Base-by-base conservation (phyloP, 2,113 vertebrate species). In the Scortum barcoo region DNA sequence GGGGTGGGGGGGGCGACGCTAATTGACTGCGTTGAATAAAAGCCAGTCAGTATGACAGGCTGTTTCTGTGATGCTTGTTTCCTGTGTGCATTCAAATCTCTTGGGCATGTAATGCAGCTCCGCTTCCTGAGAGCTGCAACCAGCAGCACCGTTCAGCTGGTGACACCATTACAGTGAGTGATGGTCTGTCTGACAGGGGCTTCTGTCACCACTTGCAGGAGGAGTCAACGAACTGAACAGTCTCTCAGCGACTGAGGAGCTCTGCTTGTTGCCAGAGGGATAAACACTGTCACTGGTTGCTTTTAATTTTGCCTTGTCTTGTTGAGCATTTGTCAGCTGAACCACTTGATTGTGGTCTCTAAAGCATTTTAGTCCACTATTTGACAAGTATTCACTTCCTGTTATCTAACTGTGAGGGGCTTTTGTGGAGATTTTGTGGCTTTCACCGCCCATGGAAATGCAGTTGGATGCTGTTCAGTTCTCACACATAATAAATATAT, bases 161-260 rank as follows among this genome's bases (percentile, higher is more conserved):
- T 80, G 90, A 89, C 90, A 85, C 80, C 84, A 81, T 86, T 80
- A 83, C 72, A 54, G 81, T 86, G 90, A 86, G 68, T 84, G 86
- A 90, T 85, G 84, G 86, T 81, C 78, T 78, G 77, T 77, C 76
- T 83, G 88, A 88, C 87, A 78, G 80, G 50, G 63, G 87, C 72
- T 77, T 86, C 89, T 89, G 88, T 86, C 90, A 78, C 86, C 80
- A 71, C 85, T 63, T 71, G 60, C 81, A 60, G 63, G 62, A 87
- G 71, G 73, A 91, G 80, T 84, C 87, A 72, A 86, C 80, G 38
- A 84, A 87, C 76, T 88, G 70, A 84, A 63, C 83, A 67, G 72
- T 80, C 83, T 83, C 87, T 81, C 75, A 62, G 86, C 80, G 60
- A 76, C 86, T 14, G 67, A 81, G 80, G 58, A 81, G 63, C 76